phyloP scores from a whole-genome alignment of 1,140 invertebrate genomes.

The Pararge aegeria region DNA sequence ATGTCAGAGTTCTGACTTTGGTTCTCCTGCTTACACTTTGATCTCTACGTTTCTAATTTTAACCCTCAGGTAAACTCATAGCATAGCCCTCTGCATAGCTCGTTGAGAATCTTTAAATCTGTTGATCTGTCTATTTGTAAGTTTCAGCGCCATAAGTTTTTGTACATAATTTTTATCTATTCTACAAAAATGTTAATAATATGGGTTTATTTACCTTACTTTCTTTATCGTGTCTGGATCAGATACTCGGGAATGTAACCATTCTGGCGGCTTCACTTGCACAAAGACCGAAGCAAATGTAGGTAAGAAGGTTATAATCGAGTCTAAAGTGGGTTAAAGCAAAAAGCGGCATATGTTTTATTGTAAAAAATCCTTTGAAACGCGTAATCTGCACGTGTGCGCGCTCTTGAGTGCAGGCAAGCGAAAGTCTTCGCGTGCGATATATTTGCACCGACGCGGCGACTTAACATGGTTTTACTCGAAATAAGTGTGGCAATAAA shows the following conservation, averaged over 20 bases:
- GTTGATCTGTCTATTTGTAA: too few relatives aligned
- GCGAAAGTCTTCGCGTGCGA: conserved; percentile 60
- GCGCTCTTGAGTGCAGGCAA: conserved; percentile 52
- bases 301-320: conserved; percentile 79
- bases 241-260: conserved; percentile 37
- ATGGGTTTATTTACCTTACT: background rate
- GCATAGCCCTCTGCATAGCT: too few relatives aligned
- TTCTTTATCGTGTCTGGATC: conserved; percentile 4
- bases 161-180: background rate
- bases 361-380: conserved; percentile 77
- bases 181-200: too few relatives aligned
- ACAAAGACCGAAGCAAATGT: conserved; percentile 75
- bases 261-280: conserved; percentile 63
- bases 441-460: conserved; percentile 21
- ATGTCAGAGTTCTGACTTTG: too few relatives aligned
- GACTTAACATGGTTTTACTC: background rate
- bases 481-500: background rate
- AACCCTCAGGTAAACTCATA: too few relatives aligned
- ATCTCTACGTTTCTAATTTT: too few relatives aligned
- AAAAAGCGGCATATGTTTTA: conserved; percentile 79
- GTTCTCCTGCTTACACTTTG: too few relatives aligned
- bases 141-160: too few relatives aligned
- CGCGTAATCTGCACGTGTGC: conserved; percentile 71
- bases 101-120: too few relatives aligned
- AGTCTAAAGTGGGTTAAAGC: conserved; percentile 78